Conservation (phyloP, 1,140 invertebrate genomes). For the Lepidostoma basale region DNA sequence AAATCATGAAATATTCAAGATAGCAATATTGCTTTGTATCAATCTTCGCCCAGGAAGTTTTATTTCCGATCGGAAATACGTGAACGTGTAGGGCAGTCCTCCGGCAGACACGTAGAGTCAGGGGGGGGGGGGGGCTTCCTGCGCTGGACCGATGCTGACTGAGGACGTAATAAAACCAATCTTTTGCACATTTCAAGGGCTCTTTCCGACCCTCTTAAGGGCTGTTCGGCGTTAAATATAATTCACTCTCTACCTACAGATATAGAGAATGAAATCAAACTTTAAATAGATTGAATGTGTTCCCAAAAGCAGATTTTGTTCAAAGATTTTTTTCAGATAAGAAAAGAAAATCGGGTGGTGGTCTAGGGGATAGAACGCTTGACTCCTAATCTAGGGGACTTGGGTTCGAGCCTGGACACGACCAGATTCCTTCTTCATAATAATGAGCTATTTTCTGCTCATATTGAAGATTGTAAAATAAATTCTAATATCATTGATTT, state of each 20-base stretch:
- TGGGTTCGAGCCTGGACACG: too few relatives aligned
- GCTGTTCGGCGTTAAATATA: background rate
- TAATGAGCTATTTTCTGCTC: too few relatives aligned
- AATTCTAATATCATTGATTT: too few relatives aligned
- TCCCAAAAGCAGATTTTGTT: too few relatives aligned
- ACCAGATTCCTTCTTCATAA: too few relatives aligned
- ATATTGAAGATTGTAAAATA: too few relatives aligned
- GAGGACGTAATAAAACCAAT: slow-evolving; percentile 20
- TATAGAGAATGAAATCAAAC: slow-evolving; percentile 6
- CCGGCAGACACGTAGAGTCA: background rate
- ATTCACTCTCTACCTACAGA: background rate
- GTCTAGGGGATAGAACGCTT: too few relatives aligned
- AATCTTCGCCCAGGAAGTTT: background rate
- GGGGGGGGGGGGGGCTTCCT: background rate
- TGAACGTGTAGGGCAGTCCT: background rate
- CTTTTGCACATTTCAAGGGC: slow-evolving; percentile 18
- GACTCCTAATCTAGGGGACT: too few relatives aligned
- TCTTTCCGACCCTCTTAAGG: slow-evolving; percentile 8
- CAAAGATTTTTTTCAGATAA: too few relatives aligned
- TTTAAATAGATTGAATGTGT: background rate
- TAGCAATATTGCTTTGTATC: background rate
- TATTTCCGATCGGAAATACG: slow-evolving; percentile 19
- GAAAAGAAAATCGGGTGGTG: too few relatives aligned
- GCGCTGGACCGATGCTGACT: background rate
- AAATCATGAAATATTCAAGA: background rate